A percentile compares a stretch with the other conserved stretches of the same genome.
Conservation (phyloP, 2,888 invertebrate species). For the Campoplex nolae region DNA sequence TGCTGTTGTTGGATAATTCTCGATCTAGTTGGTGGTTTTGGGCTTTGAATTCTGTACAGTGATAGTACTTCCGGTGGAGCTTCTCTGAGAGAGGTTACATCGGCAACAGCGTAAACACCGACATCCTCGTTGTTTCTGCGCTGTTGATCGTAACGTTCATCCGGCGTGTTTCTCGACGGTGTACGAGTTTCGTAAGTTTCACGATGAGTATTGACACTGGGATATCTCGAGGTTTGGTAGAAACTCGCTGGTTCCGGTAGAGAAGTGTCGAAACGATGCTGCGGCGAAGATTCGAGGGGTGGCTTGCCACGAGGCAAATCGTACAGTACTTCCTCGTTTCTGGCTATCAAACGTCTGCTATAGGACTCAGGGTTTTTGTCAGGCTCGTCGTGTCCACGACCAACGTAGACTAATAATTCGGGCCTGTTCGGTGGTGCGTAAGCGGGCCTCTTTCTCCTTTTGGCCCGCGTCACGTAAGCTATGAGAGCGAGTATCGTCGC, state of each 20-base stretch:
- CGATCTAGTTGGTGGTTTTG: slow-evolving; percentile 63
- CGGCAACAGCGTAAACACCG: slow-evolving; percentile 82
- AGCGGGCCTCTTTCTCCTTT: slow-evolving; percentile 79
- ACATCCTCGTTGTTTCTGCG: slow-evolving; percentile 68
- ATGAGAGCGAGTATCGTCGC: slow-evolving; percentile 81
- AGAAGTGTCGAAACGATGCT: slow-evolving; percentile 41
- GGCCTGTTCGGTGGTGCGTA: slow-evolving; percentile 81
- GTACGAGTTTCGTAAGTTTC: slow-evolving; percentile 34
- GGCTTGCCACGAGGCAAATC: slow-evolving; percentile 75
- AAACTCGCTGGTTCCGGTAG: slow-evolving; percentile 72
- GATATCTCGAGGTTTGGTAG: slow-evolving; percentile 80
- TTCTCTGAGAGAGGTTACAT: slow-evolving; percentile 80
- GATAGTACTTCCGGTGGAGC: slow-evolving; percentile 80
- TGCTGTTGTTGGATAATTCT: slow-evolving; percentile 46
- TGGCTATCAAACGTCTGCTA: slow-evolving; percentile 78
- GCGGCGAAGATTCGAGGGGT: slow-evolving; percentile 31
- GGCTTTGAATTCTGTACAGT: slow-evolving; percentile 78
- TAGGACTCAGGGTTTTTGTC: slow-evolving; percentile 80
- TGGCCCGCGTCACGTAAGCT: slow-evolving; percentile 79
- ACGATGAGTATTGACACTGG: slow-evolving; percentile 29
- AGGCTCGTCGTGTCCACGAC: slow-evolving; percentile 77
- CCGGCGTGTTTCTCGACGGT: slow-evolving; percentile 1
- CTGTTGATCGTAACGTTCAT: slow-evolving; percentile 52
- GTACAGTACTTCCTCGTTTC: slow-evolving; percentile 81
- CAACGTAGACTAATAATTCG: slow-evolving; percentile 83